Percentiles rank a stretch among this genome's conserved stretches.
Conservation (phyloP, 2,888 invertebrate species). For the Elysia crispata region DNA sequence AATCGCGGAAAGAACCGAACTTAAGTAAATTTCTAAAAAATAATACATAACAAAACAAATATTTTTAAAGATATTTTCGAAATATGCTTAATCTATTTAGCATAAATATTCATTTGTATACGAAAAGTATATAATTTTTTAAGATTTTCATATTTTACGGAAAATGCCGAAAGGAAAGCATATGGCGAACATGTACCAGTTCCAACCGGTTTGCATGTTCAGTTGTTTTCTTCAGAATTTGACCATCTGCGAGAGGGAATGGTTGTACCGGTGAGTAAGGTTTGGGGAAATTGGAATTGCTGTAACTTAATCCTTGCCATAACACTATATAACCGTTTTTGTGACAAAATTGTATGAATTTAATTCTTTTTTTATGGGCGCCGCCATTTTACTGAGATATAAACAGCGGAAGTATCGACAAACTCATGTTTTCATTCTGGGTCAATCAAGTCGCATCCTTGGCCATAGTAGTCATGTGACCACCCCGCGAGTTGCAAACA, state of each 20-base stretch:
- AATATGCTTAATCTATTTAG: neutral
- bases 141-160: constrained; percentile 10
- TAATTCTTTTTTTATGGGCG: constrained; percentile 58
- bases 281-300: neutral
- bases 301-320: too few species aligned
- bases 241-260: constrained; percentile 37
- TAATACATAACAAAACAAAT: neutral
- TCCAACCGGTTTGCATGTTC: constrained; percentile 75
- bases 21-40: neutral
- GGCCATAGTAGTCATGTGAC: constrained; percentile 51
- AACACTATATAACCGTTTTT: too few species aligned
- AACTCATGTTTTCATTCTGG: too few species aligned
- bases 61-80: neutral
- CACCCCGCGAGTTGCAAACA: constrained; percentile 48
- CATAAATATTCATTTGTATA: neutral
- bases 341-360: too few species aligned
- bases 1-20: neutral
- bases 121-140: constrained; percentile 55
- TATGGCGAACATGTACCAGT: constrained; percentile 74
- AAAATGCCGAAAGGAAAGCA: constrained; percentile 64
- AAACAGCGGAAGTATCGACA: constrained; percentile 65
- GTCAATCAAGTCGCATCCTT: constrained; percentile 44
- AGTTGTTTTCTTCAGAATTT: constrained; percentile 61
- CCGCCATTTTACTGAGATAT: constrained; percentile 69
- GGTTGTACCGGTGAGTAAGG: constrained; percentile 47